A percentile compares a stretch with the other conserved stretches of the same genome.
phyloP scores from a whole-genome alignment of 2,113 vertebrate species.

The Ochotona princeps region DNA sequence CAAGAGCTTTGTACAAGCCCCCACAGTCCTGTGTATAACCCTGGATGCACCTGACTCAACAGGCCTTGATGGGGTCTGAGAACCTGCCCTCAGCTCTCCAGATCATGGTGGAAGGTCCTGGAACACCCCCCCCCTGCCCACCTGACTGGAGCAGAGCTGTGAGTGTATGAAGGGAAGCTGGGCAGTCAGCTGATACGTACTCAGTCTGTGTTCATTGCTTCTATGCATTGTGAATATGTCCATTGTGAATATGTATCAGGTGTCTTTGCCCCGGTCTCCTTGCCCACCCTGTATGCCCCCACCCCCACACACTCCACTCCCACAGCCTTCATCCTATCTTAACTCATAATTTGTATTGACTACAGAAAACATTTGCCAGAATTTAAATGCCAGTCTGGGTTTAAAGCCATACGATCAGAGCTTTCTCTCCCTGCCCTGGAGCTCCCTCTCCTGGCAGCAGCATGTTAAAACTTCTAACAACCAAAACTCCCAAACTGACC shows the following conservation, averaged over 20 bases:
- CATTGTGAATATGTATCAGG: not conserved
- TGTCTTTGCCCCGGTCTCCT: not conserved
- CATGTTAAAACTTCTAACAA: not conserved
- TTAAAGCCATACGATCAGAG: not conserved
- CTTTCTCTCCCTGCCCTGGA: constrained; percentile 23
- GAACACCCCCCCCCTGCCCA: not conserved
- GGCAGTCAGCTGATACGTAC: fast-evolving
- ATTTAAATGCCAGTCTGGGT: not conserved
- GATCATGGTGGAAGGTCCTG: not conserved
- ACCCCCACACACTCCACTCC: not conserved
- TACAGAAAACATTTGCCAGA: not conserved
- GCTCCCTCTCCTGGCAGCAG: constrained; percentile 71
- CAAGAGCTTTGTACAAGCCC: not conserved
- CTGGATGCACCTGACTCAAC: not conserved
- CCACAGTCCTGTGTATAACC: not conserved
- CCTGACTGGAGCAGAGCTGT: not conserved
- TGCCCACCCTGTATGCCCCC: too few species aligned
- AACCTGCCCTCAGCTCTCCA: not conserved
- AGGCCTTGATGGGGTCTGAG: not conserved
- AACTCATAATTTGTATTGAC: not conserved
- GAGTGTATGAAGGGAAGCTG: not conserved
- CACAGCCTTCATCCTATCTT: not conserved
- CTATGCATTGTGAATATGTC: not conserved
- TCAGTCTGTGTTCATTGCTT: not conserved
- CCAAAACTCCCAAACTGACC: not conserved